phyloP scores from a whole-genome alignment of 1,140 invertebrate species.

The Limonius californicus region DNA sequence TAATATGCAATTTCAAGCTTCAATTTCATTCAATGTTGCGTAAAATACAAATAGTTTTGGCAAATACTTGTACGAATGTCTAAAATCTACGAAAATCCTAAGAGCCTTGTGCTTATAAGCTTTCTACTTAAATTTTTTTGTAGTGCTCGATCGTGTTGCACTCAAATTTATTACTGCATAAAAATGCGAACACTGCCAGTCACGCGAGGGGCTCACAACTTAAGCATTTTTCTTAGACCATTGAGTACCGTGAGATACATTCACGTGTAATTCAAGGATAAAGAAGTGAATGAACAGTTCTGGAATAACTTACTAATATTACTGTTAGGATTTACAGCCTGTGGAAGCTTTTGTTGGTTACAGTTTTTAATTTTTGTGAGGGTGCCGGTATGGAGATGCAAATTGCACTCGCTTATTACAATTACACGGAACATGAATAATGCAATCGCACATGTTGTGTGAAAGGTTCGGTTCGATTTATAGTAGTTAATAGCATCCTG shows the following conservation, averaged over 20 bases:
- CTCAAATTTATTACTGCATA: neutral
- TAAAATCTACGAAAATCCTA: too few relatives aligned
- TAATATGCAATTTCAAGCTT: too few relatives aligned
- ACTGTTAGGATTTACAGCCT: neutral
- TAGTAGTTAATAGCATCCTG: slow-evolving; percentile 1
- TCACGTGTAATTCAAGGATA: slow-evolving; percentile 1
- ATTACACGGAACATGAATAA: neutral
- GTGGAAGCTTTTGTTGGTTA: neutral
- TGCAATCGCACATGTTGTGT: neutral
- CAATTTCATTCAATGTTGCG: too few relatives aligned
- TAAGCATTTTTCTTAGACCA: neutral
- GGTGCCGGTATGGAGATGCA: neutral
- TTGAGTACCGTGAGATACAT: neutral
- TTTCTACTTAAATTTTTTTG: too few relatives aligned
- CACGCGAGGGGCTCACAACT: neutral
- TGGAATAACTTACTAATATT: neutral
- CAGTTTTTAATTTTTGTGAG: neutral
- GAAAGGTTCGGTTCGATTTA: neutral
- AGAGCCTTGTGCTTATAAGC: too few relatives aligned
- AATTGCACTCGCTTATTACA: neutral
- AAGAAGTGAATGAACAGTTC: neutral
- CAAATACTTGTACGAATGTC: too few relatives aligned
- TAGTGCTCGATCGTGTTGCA: neutral
- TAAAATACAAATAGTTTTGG: too few relatives aligned
- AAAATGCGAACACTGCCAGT: neutral